Percentiles rank a stretch among this genome's conserved stretches.
Evolutionary conservation across 2,113 vertebrate species (phyloP).

Genomic region (Labeo catla): DNA sequence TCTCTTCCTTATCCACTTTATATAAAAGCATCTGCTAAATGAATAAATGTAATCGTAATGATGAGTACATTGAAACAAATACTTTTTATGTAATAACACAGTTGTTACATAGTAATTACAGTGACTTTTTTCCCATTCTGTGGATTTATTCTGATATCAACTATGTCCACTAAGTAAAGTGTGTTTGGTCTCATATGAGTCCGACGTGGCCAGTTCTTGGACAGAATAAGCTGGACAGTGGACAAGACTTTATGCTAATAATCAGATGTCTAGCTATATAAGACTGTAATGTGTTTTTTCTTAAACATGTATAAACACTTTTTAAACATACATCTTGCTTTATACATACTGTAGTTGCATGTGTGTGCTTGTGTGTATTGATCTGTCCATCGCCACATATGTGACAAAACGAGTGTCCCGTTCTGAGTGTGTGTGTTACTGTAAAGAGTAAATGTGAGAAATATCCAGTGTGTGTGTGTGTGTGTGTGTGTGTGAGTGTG

Average conservation of each 20-base stretch:
- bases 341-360: constrained; percentile 5
- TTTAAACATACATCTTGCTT: neutral
- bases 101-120: neutral
- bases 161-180: neutral
- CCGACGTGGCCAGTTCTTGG: neutral
- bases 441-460: constrained; percentile 54
- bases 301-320: neutral
- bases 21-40: constrained; percentile 27
- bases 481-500: constrained; percentile 48
- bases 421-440: constrained; percentile 52
- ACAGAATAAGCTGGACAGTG: no score
- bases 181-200: neutral
- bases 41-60: neutral
- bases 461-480: constrained; percentile 47
- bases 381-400: constrained; percentile 42
- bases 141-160: neutral
- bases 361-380: constrained; percentile 8
- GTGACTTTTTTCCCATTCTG: neutral
- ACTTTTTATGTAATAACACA: neutral
- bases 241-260: neutral
- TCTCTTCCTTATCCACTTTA: no score
- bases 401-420: neutral
- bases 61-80: neutral
- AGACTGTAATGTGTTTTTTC: neutral
- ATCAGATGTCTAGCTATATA: neutral